Evolutionary conservation across 2,113 vertebrate species (phyloP).

Genomic region (Dicerorhinus sumatrensis): DNA sequence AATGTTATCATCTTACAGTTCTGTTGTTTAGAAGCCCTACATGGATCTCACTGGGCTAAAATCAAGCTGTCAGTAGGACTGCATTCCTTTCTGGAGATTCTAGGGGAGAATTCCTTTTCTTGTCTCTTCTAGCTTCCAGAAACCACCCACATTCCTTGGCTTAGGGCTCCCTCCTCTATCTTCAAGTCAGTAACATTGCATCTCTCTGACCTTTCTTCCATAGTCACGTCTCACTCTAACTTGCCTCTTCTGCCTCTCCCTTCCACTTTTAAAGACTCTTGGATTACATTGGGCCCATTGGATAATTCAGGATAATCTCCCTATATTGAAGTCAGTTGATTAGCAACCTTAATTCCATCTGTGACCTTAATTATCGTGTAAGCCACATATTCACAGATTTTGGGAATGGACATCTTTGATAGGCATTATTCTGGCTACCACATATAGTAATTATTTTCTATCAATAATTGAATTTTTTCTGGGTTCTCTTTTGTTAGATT

Average conservation of each 20-base stretch:
- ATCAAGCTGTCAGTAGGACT: background rate
- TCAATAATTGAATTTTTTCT: background rate
- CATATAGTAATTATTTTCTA: background rate
- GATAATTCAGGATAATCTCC: background rate
- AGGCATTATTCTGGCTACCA: background rate
- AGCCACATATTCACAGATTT: background rate
- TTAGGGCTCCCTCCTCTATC: background rate
- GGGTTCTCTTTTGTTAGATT: background rate
- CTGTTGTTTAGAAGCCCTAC: background rate
- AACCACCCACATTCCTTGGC: background rate
- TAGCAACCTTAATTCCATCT: background rate
- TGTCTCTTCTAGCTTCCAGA: background rate
- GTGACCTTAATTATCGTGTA: background rate
- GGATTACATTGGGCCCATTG: background rate
- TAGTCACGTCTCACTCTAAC: background rate
- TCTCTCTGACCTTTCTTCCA: background rate
- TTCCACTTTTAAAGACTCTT: background rate
- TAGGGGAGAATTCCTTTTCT: background rate
- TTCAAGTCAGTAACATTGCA: background rate
- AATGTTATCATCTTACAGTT: background rate
- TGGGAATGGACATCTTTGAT: background rate
- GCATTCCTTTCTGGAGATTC: background rate
- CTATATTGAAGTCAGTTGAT: background rate
- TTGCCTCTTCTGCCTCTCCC: background rate
- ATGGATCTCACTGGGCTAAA: background rate